phyloP scores from a whole-genome alignment of 2,888 invertebrate species.

The Labia minor region DNA sequence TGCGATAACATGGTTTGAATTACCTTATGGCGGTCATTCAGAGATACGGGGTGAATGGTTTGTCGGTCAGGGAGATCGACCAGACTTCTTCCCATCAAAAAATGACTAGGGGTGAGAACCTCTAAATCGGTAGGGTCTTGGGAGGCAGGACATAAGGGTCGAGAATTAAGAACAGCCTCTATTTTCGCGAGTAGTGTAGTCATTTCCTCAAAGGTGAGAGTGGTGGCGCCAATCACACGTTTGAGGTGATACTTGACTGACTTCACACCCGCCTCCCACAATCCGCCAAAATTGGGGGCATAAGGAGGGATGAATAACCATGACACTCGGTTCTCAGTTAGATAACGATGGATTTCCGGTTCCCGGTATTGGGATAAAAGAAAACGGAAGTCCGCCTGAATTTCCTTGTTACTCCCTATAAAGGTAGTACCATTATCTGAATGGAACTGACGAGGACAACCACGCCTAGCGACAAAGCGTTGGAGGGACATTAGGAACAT shows the following conservation, averaged over 20 bases:
- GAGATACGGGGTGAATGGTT: constrained; percentile 21
- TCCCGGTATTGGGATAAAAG: background rate
- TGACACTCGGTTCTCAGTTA: constrained; percentile 23
- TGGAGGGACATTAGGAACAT: constrained; percentile 17
- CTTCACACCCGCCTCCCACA: constrained; percentile 34
- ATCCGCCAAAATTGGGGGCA: constrained; percentile 32
- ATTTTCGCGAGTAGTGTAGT: constrained; percentile 30
- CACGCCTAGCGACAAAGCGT: constrained; percentile 23
- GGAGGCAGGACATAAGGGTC: constrained; percentile 28
- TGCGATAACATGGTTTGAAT: constrained; percentile 28
- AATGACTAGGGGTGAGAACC: constrained; percentile 30
- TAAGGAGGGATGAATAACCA: constrained; percentile 33
- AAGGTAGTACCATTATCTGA: constrained; percentile 27
- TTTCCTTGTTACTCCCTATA: constrained; percentile 24
- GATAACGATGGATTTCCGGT: background rate
- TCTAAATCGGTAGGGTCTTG: constrained; percentile 26
- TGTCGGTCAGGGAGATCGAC: constrained; percentile 24
- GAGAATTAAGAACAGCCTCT: constrained; percentile 31
- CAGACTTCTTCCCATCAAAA: constrained; percentile 29
- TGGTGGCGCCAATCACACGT: constrained; percentile 28
- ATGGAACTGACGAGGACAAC: constrained; percentile 20
- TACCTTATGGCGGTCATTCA: constrained; percentile 24
- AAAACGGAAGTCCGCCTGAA: constrained; percentile 27
- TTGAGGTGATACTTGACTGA: constrained; percentile 31
- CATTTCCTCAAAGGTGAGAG: constrained; percentile 30